Base-by-base conservation (phyloP, 2,113 vertebrate genomes). In the human (Homo sapiens) region DNA sequence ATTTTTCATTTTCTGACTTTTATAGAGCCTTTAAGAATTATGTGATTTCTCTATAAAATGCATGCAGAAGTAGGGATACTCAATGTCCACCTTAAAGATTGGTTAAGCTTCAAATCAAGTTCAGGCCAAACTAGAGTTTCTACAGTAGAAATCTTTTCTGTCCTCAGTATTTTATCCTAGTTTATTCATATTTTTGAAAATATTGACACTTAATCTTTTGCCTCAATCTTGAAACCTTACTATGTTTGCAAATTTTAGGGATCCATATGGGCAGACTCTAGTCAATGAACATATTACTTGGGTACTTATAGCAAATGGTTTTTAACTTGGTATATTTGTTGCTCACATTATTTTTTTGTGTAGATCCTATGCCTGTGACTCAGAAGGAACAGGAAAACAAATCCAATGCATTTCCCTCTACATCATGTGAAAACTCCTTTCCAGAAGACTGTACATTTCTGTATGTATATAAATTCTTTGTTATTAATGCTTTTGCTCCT, bases 401-500 rank as follows among this genome's bases (percentile, higher is more conserved):
- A 59, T 82, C 73, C 57, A 73, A 76, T 76, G 45, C 68, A 32
- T 95, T 94, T 64, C 35, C 3, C 38, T 95, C 93, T 76, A 79
- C 95, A 75, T 95, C 90, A 61, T 81, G 32, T 68, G 89, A 96
- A 59, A 93, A 35, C 1, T 23, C 32, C 93, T 75, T 97, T 35
- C 45, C 82, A 48, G 38, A 59, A 95, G 93, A 97, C 93, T 30
- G 0, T 82, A 96, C 96, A 91, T 57, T 86, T 92, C 97, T 90
- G 99, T 99, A 92, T 97, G 98, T 98, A 89, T 94, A 43, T 81
- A 95, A 27, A 22, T 88, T 93, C 38, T 57, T 96, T 94, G 32
- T 90, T 86, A 22, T 95, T 92, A 89, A 72, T 94, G 6, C 48
- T 91, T 72, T 94, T 95, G 40, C 11, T 88, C 55, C 76, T 43